Conservation (phyloP, 2,797 vertebrate species). For the Hafferia zeledoni region DNA sequence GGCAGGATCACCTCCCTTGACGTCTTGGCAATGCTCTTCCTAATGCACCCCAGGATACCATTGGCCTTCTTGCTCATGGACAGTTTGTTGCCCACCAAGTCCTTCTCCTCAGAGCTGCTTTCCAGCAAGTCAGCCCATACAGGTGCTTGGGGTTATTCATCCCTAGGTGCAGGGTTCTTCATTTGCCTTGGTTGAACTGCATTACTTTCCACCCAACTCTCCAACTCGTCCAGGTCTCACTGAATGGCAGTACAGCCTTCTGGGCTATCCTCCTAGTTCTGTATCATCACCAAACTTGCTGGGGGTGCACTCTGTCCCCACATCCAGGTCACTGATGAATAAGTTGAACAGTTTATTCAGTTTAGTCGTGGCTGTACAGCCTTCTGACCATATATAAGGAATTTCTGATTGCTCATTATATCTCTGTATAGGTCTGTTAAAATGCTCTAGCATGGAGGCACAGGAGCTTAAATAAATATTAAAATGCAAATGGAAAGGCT, state of each 20-base stretch:
- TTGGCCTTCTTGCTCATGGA: accelerated
- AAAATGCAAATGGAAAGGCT: not conserved
- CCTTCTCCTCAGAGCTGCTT: not conserved
- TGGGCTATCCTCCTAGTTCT: not conserved
- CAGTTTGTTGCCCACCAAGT: not conserved
- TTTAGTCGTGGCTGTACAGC: not conserved
- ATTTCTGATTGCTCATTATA: not conserved
- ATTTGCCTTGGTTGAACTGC: not conserved
- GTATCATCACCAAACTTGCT: not conserved
- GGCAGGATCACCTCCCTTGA: accelerated
- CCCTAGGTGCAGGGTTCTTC: not conserved
- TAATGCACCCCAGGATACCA: accelerated
- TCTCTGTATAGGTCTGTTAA: not conserved
- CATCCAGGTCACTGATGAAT: not conserved
- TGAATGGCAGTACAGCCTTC: not conserved
- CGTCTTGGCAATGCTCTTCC: not conserved
- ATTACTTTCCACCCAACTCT: not conserved
- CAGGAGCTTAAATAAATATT: not conserved
- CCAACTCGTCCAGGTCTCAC: not conserved
- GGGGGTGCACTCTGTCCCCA: not conserved
- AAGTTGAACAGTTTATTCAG: not conserved
- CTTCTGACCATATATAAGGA: not conserved
- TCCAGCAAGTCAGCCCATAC: accelerated
- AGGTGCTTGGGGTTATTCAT: not conserved
- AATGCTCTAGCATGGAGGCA: not conserved